A percentile compares a stretch with the other conserved stretches of the same genome.
Evolutionary conservation across 2,113 vertebrate species (phyloP).

Genomic region (Silurus meridionalis): DNA sequence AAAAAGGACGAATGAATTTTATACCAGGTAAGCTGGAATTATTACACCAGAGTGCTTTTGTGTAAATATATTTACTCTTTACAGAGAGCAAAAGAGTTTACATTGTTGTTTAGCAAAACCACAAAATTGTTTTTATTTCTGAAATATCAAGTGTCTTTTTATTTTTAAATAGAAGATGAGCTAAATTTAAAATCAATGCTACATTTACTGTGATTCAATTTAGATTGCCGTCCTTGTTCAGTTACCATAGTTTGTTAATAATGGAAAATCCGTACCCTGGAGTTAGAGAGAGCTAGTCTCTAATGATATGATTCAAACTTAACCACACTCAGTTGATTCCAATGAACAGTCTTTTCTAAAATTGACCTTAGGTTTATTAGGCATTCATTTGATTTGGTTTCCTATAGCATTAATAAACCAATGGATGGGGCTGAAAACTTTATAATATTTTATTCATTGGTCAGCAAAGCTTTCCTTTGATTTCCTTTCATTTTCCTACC

Average conservation of each 20-base stretch:
- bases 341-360: neutral
- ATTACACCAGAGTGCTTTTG: neutral
- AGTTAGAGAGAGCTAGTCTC: neutral
- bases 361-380: neutral
- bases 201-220: no score
- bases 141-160: neutral
- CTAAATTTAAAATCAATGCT: neutral
- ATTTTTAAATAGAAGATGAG: neutral
- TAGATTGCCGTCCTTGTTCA: neutral
- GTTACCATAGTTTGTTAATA: neutral
- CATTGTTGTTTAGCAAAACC: neutral
- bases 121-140: neutral
- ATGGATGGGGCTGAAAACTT: neutral
- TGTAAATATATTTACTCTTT: neutral
- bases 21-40: constrained; percentile 68
- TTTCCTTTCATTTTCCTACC: neutral
- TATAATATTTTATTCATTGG: neutral
- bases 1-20: constrained; percentile 56
- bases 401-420: neutral
- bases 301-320: neutral
- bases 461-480: neutral
- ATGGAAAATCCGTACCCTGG: neutral
- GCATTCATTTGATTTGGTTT: neutral
- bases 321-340: no score
- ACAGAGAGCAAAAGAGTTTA: neutral